These are phyloP conservation scores for Callospermophilus lateralis DNA, from an alignment of 2,113 vertebrate genomes.

Conservation along the genomic window DNA sequence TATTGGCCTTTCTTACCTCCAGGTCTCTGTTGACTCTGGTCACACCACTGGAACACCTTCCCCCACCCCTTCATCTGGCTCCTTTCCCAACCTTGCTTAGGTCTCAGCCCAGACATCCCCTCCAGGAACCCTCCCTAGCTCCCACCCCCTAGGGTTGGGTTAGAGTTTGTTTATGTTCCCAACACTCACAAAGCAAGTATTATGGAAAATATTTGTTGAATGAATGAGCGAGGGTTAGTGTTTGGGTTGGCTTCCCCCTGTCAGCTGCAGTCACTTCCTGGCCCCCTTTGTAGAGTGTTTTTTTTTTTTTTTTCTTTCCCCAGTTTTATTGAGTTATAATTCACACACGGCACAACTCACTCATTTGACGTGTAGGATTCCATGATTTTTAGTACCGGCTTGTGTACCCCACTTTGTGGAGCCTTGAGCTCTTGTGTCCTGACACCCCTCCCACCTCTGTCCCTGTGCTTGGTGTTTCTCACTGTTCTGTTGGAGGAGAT, in stretches of 20 bases:
- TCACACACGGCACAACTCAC: not conserved
- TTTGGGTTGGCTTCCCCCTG: not conserved
- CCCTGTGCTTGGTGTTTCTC: not conserved
- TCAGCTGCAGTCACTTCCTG: not conserved
- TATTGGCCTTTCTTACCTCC: not conserved
- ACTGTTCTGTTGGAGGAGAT: too few relatives aligned
- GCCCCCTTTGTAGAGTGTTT: not conserved
- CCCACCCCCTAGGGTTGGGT: not conserved
- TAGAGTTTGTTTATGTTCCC: not conserved
- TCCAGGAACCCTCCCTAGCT: not conserved
- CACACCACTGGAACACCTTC: not conserved
- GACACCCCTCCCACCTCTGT: not conserved
- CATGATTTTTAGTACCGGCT: not conserved
- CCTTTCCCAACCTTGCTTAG: not conserved
- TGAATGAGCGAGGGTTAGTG: not conserved
- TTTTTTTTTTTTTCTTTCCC: not conserved
- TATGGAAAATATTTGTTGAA: conserved; percentile 36
- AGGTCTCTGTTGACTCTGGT: not conserved
- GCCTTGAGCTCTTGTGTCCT: not conserved
- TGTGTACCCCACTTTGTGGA: not conserved
- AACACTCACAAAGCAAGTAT: not conserved
- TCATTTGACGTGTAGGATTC: not conserved
- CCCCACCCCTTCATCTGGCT: not conserved
- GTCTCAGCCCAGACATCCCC: not conserved
- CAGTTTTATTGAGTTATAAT: not conserved